These are phyloP conservation scores for Hemicrepidius hirtus DNA, from an alignment of 2,888 invertebrate species.

Conservation along the genomic window DNA sequence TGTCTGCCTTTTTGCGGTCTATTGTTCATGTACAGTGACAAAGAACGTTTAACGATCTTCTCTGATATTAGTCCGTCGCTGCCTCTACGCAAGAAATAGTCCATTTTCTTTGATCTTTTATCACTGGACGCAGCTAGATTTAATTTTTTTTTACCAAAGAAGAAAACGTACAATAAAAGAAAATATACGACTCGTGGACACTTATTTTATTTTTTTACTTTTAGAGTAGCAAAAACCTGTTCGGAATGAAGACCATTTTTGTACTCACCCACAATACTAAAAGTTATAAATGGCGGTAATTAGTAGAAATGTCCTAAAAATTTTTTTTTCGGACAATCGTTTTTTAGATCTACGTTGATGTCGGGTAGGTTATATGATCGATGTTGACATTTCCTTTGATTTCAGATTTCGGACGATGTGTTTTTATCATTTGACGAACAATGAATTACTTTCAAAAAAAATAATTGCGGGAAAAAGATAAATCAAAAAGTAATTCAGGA, in stretches of 20 bases:
- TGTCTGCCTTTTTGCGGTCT: conserved; percentile 54
- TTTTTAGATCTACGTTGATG: background rate
- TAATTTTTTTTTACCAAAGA: conserved; percentile 29
- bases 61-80: conserved; percentile 54
- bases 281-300: conserved; percentile 27
- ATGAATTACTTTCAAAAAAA: too few species aligned
- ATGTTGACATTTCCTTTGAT: too few species aligned
- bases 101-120: conserved; percentile 47
- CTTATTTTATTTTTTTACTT: conserved; percentile 16
- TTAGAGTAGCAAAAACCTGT: conserved; percentile 17
- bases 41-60: conserved; percentile 55
- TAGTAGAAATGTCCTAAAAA: background rate
- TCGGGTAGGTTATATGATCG: too few species aligned
- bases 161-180: conserved; percentile 8
- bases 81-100: conserved; percentile 41
- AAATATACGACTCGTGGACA: background rate
- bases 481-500: too few species aligned
- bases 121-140: conserved; percentile 39
- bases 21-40: conserved; percentile 57
- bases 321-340: background rate
- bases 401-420: too few species aligned
- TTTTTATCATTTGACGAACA: too few species aligned
- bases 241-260: conserved; percentile 4
- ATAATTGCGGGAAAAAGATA: too few species aligned
- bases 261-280: conserved; percentile 6